These are phyloP conservation scores for Promerops cafer DNA, from an alignment of 2,113 vertebrate genomes.

Conservation along the genomic window DNA sequence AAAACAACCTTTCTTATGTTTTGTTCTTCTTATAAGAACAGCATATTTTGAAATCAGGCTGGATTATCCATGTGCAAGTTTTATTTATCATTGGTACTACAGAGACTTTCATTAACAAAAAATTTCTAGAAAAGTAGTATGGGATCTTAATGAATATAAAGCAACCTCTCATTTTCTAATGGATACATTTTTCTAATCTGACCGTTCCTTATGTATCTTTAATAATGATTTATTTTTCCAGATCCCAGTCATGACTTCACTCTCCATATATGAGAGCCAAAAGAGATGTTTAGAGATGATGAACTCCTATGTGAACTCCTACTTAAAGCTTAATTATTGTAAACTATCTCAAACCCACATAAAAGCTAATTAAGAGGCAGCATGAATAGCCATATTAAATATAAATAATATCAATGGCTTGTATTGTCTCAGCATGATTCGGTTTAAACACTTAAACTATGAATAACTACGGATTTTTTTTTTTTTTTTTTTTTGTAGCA, in stretches of 20 bases:
- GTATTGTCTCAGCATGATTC: slow-evolving; percentile 42
- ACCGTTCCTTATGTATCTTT: slow-evolving; percentile 12
- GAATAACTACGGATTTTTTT: slow-evolving; percentile 42
- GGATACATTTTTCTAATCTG: neutral
- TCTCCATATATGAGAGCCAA: neutral
- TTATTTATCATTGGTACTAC: neutral
- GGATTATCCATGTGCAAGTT: neutral
- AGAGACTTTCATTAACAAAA: slow-evolving; percentile 1
- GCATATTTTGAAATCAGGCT: neutral
- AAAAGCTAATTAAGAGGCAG: slow-evolving; percentile 66
- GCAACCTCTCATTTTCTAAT: slow-evolving; percentile 3
- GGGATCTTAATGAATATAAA: slow-evolving; percentile 36
- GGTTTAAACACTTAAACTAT: slow-evolving; percentile 50
- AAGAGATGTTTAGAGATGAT: slow-evolving; percentile 28
- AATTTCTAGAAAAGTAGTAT: neutral
- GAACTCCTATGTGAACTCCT: slow-evolving; percentile 18
- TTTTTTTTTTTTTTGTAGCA: neutral
- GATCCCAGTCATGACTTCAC: neutral
- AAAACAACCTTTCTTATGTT: neutral
- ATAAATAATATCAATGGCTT: slow-evolving; percentile 62
- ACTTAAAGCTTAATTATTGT: slow-evolving; percentile 45
- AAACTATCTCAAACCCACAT: slow-evolving; percentile 49
- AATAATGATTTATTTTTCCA: slow-evolving; percentile 53
- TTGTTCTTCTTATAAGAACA: neutral
- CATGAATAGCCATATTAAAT: slow-evolving; percentile 19